Percentiles rank a stretch among this genome's conserved stretches.
These are phyloP conservation scores for Rhynchophorus ferrugineus DNA, from an alignment of 1,140 invertebrate genomes.

Conservation along the genomic window DNA sequence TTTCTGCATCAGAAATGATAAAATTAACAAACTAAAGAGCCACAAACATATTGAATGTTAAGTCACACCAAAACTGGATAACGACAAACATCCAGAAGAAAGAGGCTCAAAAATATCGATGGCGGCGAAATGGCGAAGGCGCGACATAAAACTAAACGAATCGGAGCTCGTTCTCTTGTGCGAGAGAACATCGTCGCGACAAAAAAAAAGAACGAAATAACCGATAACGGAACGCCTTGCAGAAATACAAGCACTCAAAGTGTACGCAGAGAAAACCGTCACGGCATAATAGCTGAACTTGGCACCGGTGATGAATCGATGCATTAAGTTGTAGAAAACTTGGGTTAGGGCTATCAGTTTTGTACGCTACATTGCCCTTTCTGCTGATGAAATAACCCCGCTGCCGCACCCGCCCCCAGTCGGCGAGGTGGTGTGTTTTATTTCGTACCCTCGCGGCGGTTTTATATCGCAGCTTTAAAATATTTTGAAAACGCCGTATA, in stretches of 20 bases:
- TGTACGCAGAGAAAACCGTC: conserved; percentile 7
- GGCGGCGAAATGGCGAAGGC: no score
- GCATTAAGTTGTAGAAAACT: conserved; percentile 32
- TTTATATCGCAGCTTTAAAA: background rate
- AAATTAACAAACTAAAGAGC: no score
- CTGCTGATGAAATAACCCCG: conserved; percentile 17
- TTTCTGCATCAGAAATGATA: no score
- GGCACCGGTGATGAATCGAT: conserved; percentile 29
- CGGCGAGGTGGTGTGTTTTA: background rate
- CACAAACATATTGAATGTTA: no score
- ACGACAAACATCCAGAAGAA: no score
- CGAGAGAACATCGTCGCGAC: no score
- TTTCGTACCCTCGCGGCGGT: background rate
- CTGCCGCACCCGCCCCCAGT: background rate
- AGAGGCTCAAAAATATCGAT: no score
- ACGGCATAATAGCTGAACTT: conserved; percentile 20
- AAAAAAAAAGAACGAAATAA: no score
- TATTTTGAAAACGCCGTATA: background rate
- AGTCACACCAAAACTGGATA: no score
- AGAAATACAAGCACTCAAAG: background rate
- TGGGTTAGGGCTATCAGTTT: conserved; percentile 31
- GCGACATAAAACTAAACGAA: no score
- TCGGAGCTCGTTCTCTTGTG: no score
- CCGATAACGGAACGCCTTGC: background rate
- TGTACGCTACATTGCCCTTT: conserved; percentile 27